Evolutionary conservation across 1,140 invertebrate genomes (phyloP).

Genomic region (Ridgeia piscesae): DNA sequence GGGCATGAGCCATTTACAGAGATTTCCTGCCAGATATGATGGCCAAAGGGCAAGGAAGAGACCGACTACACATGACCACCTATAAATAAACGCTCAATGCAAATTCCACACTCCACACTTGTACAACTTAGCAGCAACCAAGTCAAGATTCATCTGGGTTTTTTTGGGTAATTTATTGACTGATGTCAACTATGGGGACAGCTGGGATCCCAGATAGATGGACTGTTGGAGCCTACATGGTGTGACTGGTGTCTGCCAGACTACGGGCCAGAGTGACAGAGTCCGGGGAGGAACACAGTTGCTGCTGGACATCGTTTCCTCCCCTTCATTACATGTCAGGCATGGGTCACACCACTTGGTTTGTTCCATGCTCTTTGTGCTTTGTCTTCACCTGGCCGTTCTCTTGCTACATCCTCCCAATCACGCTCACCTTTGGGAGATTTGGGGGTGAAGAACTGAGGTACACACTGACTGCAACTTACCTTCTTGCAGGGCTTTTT

Average conservation of each 20-base stretch:
- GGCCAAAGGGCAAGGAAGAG: neutral
- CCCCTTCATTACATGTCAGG: too few species aligned
- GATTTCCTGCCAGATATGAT: neutral
- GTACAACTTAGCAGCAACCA: neutral
- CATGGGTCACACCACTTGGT: too few species aligned
- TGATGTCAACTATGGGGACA: neutral
- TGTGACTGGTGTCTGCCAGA: neutral
- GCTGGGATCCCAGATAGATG: neutral
- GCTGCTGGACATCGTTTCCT: too few species aligned
- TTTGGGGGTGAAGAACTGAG: neutral
- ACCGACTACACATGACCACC: neutral
- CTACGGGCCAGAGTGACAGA: neutral
- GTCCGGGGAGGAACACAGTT: too few species aligned
- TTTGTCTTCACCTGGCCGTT: too few species aligned
- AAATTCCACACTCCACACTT: neutral
- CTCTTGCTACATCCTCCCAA: too few species aligned
- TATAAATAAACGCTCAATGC: neutral
- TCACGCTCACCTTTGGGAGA: too few species aligned
- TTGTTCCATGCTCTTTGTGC: too few species aligned
- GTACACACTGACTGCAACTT: constrained; percentile 10
- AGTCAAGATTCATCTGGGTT: neutral
- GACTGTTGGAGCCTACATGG: neutral
- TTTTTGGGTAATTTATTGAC: neutral
- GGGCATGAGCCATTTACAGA: neutral
- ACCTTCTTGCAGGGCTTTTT: constrained; percentile 54